Evolutionary conservation across 2,797 vertebrate genomes (phyloP).

Genomic region (Muraenolepis orangiensis): DNA sequence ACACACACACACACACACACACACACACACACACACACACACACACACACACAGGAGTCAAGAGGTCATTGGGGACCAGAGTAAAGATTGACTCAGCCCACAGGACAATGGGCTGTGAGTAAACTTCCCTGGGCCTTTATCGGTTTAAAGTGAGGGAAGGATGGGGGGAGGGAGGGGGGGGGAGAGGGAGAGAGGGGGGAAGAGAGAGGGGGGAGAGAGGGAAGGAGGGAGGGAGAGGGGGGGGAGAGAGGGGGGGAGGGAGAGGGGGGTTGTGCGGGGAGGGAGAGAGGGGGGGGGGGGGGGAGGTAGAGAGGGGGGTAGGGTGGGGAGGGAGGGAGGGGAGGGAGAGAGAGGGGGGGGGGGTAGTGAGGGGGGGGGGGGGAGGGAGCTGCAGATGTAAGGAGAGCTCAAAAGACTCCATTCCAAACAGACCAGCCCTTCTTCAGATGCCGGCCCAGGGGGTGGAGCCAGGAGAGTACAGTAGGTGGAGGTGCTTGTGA

Average conservation of each 20-base stretch:
- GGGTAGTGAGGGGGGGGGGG: neutral
- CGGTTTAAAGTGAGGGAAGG: constrained; percentile 42
- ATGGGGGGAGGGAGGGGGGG: neutral
- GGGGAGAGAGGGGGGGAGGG: neutral
- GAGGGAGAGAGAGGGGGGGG: neutral
- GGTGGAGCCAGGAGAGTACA: constrained; percentile 14
- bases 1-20: neutral
- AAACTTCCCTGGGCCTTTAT: constrained; percentile 68
- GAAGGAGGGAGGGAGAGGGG: too few relatives aligned
- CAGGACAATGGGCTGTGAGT: constrained; percentile 72
- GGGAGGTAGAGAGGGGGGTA: neutral
- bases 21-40: neutral
- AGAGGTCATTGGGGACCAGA: constrained; percentile 66
- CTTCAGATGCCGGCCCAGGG: constrained; percentile 15
- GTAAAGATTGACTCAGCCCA: constrained; percentile 75
- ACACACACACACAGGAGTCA: constrained; percentile 52
- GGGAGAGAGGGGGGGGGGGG: too few relatives aligned
- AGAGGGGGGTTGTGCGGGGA: too few relatives aligned
- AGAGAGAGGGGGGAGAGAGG: constrained; percentile 33
- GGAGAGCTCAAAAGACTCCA: constrained; percentile 36
- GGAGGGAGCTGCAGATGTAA: constrained; percentile 66
- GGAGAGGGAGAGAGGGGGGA: neutral
- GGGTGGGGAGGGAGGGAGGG: constrained; percentile 20
- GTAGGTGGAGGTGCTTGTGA: neutral
- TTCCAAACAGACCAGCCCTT: constrained; percentile 30